Percentiles rank a stretch among this genome's conserved stretches.
Evolutionary conservation across 2,888 invertebrate species (phyloP).

Genomic region (Aproaerema taeniolella): DNA sequence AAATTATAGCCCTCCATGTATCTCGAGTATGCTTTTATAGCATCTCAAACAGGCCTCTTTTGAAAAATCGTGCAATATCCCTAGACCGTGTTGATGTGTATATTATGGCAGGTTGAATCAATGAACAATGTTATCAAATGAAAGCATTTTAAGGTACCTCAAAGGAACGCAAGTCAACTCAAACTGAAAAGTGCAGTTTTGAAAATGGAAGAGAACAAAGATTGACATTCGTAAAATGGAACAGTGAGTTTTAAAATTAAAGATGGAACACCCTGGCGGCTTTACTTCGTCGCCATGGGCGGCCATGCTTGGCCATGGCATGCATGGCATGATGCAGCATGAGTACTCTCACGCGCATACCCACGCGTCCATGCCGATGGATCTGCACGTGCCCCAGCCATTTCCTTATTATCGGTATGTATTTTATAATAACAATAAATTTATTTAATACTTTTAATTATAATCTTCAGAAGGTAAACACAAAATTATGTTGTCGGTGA

Average conservation of each 20-base stretch:
- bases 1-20: too few relatives aligned
- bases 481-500: too few relatives aligned
- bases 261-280: conserved; percentile 88
- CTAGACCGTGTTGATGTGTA: too few relatives aligned
- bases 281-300: conserved; percentile 88
- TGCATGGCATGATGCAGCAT: conserved; percentile 81
- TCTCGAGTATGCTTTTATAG: too few relatives aligned
- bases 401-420: conserved; percentile 81
- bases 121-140: too few relatives aligned
- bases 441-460: too few relatives aligned
- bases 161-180: too few relatives aligned
- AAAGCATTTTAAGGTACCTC: too few relatives aligned
- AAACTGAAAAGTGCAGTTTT: neutral
- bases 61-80: too few relatives aligned
- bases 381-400: conserved; percentile 93
- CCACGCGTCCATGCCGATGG: conserved; percentile 88
- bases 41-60: too few relatives aligned
- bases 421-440: neutral
- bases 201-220: neutral
- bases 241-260: conserved; percentile 27
- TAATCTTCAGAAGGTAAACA: too few relatives aligned
- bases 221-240: conserved; percentile 26
- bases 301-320: conserved; percentile 82
- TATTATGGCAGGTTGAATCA: too few relatives aligned
- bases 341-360: conserved; percentile 79